Evolutionary conservation across 1,140 invertebrate genomes (phyloP).

Genomic region (Acromyrmex charruanus): DNA sequence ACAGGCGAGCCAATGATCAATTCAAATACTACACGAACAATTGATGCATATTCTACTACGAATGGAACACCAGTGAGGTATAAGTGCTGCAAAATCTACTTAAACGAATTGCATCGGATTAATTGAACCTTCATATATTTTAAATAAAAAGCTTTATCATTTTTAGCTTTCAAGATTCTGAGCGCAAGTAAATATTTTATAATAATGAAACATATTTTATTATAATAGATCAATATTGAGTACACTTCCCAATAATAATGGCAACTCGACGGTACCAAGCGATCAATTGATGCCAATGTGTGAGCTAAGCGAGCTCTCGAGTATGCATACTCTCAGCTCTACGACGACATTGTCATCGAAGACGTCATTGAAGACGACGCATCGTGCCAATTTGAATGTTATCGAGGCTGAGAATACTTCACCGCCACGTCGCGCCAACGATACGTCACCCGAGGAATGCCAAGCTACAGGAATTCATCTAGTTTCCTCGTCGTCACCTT

Average conservation of each 20-base stretch:
- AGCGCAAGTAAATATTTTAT: background rate
- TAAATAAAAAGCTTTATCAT: background rate
- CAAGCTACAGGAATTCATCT: constrained; percentile 59
- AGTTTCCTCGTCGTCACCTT: constrained; percentile 72
- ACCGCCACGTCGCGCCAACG: constrained; percentile 64
- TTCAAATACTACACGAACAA: constrained; percentile 70
- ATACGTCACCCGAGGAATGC: constrained; percentile 74
- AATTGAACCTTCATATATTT: background rate
- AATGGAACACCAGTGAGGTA: constrained; percentile 76
- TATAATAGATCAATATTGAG: constrained; percentile 75
- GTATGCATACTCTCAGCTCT: constrained; percentile 75
- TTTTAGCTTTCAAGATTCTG: background rate
- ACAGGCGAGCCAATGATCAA: constrained; percentile 71
- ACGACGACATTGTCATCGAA: constrained; percentile 75
- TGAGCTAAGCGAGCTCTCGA: constrained; percentile 75
- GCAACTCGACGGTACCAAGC: constrained; percentile 39
- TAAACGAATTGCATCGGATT: background rate
- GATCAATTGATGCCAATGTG: constrained; percentile 78
- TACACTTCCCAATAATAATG: constrained; percentile 67
- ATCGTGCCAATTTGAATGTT: constrained; percentile 68
- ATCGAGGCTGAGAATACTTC: constrained; percentile 53
- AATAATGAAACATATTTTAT: background rate
- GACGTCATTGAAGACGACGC: constrained; percentile 74
- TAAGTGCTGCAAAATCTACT: background rate
- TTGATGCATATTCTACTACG: constrained; percentile 77